Evolutionary conservation across 2,113 vertebrate species (phyloP).

Genomic region (Otus sunia): DNA sequence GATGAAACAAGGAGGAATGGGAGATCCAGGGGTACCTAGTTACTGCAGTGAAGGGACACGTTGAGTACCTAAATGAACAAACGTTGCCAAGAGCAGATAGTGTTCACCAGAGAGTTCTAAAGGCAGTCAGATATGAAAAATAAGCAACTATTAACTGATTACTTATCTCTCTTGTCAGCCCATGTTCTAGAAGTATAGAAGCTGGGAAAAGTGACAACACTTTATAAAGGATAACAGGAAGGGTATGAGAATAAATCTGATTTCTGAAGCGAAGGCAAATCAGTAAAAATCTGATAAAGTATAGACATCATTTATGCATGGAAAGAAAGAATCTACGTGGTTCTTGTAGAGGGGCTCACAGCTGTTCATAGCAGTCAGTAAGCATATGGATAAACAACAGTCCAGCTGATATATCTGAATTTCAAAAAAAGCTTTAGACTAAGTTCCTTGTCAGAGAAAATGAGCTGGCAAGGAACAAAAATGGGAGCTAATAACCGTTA

Average conservation of each 20-base stretch:
- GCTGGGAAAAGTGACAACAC: neutral
- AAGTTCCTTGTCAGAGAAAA: neutral
- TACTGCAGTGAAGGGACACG: neutral
- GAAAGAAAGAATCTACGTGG: neutral
- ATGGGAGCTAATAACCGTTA: neutral
- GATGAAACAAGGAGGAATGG: neutral
- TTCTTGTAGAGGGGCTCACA: neutral
- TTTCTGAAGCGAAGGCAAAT: neutral
- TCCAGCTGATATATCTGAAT: neutral
- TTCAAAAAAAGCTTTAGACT: neutral
- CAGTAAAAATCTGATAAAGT: neutral
- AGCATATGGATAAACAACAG: neutral
- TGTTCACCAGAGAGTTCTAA: neutral
- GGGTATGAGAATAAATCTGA: neutral
- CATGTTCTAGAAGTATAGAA: neutral
- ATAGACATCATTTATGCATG: neutral
- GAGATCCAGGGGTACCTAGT: neutral
- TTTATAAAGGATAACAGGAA: neutral
- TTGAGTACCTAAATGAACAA: neutral
- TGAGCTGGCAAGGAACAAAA: neutral
- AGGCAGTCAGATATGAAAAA: neutral
- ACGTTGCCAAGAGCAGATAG: neutral
- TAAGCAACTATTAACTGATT: neutral
- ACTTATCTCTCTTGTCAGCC: neutral
- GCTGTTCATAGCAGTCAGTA: neutral